phyloP scores from a whole-genome alignment of 2,797 vertebrate genomes.

The Xyrichtys novacula region DNA sequence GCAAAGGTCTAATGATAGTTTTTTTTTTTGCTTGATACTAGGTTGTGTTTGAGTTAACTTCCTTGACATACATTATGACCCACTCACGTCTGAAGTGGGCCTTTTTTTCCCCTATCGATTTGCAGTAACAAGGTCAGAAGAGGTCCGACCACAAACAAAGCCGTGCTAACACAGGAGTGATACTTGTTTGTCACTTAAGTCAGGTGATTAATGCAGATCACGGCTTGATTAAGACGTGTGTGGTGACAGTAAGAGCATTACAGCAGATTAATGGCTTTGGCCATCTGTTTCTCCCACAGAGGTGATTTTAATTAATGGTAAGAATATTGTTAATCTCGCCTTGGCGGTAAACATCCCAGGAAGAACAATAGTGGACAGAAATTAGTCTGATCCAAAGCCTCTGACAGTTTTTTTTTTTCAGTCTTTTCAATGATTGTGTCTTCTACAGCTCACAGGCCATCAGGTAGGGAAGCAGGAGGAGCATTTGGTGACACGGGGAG shows the following conservation, averaged over 20 bases:
- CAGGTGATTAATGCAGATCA: constrained; percentile 85
- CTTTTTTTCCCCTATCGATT: constrained; percentile 48
- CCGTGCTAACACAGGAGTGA: constrained; percentile 69
- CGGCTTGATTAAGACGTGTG: constrained; percentile 83
- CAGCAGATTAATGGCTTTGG: constrained; percentile 75
- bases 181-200: constrained; percentile 85
- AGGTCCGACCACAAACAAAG: constrained; percentile 69
- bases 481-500: constrained; percentile 75
- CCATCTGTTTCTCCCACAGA: constrained; percentile 83
- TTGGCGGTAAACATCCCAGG: constrained; percentile 46
- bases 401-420: constrained; percentile 36
- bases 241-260: constrained; percentile 84
- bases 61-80: constrained; percentile 27
- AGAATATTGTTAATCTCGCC: constrained; percentile 70
- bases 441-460: constrained; percentile 28
- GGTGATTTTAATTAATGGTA: constrained; percentile 84
- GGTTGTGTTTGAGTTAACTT: constrained; percentile 21
- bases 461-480: constrained; percentile 63
- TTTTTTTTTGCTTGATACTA: constrained; percentile 10
- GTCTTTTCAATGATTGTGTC: constrained; percentile 49
- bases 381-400: constrained; percentile 46
- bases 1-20: constrained; percentile 26
- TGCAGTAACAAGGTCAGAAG: constrained; percentile 65
- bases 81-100: constrained; percentile 11
- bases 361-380: constrained; percentile 57